These are phyloP conservation scores for Teinopalpus imperialis DNA, from an alignment of 2,888 invertebrate species.

Conservation along the genomic window DNA sequence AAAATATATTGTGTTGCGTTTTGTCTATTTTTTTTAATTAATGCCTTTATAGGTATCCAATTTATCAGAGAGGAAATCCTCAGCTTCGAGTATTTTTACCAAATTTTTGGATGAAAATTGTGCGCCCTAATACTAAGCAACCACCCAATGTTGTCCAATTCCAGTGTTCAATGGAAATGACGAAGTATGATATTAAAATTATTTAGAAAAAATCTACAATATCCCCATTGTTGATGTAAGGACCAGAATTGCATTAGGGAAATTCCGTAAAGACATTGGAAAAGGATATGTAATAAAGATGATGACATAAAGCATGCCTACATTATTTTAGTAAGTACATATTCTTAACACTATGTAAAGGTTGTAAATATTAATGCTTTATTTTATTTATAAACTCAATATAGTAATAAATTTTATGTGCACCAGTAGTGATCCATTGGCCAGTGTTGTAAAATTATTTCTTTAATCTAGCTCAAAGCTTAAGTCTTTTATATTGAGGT, in stretches of 20 bases:
- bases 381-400: too few relatives aligned
- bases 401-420: too few relatives aligned
- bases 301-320: constrained; percentile 92
- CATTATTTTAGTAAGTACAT: constrained; percentile 85
- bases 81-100: constrained; percentile 96
- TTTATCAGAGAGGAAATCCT: constrained; percentile 96
- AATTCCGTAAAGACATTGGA: constrained; percentile 81
- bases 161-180: constrained; percentile 97
- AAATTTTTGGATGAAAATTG: constrained; percentile 98
- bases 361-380: too few relatives aligned
- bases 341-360: too few relatives aligned
- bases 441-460: too few relatives aligned
- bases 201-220: constrained; percentile 97
- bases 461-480: too few relatives aligned
- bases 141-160: constrained; percentile 93
- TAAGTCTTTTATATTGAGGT: too few relatives aligned
- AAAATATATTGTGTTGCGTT: neutral
- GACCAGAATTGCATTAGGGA: constrained; percentile 88
- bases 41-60: constrained; percentile 87
- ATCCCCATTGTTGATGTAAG: constrained; percentile 89
- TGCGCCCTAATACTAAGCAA: constrained; percentile 84
- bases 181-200: constrained; percentile 94
- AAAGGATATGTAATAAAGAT: constrained; percentile 89
- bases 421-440: too few relatives aligned
- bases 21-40: constrained; percentile 13